A percentile compares a stretch with the other conserved stretches of the same genome.
Conservation (phyloP, 2,113 vertebrate species). For the Cololabis saira region DNA sequence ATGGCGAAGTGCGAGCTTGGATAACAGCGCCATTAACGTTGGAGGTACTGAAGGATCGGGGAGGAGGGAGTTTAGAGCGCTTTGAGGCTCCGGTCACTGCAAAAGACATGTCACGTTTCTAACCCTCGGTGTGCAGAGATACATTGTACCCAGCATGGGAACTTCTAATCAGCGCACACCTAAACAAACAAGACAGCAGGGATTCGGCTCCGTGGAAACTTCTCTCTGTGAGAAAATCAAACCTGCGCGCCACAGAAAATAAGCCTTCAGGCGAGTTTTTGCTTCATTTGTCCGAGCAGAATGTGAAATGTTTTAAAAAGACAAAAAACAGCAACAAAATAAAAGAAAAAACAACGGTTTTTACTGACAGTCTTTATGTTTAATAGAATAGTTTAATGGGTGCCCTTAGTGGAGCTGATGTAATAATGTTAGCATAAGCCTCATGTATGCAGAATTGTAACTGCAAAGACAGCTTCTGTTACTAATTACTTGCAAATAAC, state of each 20-base stretch:
- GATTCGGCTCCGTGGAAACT: slow-evolving; percentile 77
- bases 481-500: slow-evolving; percentile 36
- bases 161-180: slow-evolving; percentile 85
- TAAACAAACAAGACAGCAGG: slow-evolving; percentile 83
- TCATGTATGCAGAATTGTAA: slow-evolving; percentile 29
- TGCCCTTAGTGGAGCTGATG: slow-evolving; percentile 54
- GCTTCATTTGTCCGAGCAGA: slow-evolving; percentile 58
- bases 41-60: slow-evolving; percentile 28
- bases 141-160: slow-evolving; percentile 79
- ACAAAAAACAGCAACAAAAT: slow-evolving; percentile 1
- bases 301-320: slow-evolving; percentile 60
- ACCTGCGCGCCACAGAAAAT: slow-evolving; percentile 74
- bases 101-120: slow-evolving; percentile 76
- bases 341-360: slow-evolving; percentile 2
- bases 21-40: slow-evolving; percentile 72
- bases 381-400: slow-evolving; percentile 49
- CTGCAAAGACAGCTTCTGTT: slow-evolving; percentile 31
- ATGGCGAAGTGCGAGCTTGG: slow-evolving; percentile 51
- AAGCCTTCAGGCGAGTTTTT: slow-evolving; percentile 55
- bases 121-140: slow-evolving; percentile 65
- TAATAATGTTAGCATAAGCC: slow-evolving; percentile 61
- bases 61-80: slow-evolving; percentile 28
- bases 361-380: slow-evolving; percentile 57
- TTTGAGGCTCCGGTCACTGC: slow-evolving; percentile 66
- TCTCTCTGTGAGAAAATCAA: slow-evolving; percentile 82